Percentiles rank a stretch among this genome's conserved stretches.
These are phyloP conservation scores for Lerista edwardsae DNA, from an alignment of 2,797 vertebrate species.

Conservation along the genomic window DNA sequence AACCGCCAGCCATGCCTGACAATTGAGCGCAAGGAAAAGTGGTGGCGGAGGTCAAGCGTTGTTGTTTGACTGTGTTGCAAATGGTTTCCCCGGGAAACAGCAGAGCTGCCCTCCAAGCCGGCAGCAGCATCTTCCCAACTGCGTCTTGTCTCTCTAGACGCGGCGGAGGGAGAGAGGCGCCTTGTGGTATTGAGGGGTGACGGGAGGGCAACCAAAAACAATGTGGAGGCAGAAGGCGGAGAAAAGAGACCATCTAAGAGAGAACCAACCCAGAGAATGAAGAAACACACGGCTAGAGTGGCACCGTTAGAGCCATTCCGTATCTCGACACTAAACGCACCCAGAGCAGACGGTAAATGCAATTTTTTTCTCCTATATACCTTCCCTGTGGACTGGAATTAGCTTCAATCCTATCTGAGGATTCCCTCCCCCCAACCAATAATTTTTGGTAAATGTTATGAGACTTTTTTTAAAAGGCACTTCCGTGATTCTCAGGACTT, in stretches of 20 bases:
- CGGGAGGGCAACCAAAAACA: constrained; percentile 33
- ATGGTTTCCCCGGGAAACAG: constrained; percentile 79
- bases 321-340: constrained; percentile 55
- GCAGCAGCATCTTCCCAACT: constrained; percentile 64
- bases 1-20: constrained; percentile 46
- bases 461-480: not conserved
- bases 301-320: constrained; percentile 55
- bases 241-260: constrained; percentile 26
- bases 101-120: constrained; percentile 65
- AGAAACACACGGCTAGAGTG: constrained; percentile 68
- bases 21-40: constrained; percentile 57
- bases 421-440: not conserved
- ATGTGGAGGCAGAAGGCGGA: constrained; percentile 54
- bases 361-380: not conserved
- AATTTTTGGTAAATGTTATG: not conserved
- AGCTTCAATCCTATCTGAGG: not conserved
- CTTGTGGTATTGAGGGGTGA: constrained; percentile 43
- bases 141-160: constrained; percentile 53
- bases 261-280: constrained; percentile 63
- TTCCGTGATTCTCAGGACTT: not conserved
- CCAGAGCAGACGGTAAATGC: constrained; percentile 56
- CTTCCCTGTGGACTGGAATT: constrained; percentile 26
- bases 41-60: constrained; percentile 72
- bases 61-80: constrained; percentile 70
- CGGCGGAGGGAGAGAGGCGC: constrained; percentile 41